Evolutionary conservation across 2,797 vertebrate genomes (phyloP), one percentile per base, ranked within the genome.

Genomic region (Mormyrops attenuatus): DNA sequence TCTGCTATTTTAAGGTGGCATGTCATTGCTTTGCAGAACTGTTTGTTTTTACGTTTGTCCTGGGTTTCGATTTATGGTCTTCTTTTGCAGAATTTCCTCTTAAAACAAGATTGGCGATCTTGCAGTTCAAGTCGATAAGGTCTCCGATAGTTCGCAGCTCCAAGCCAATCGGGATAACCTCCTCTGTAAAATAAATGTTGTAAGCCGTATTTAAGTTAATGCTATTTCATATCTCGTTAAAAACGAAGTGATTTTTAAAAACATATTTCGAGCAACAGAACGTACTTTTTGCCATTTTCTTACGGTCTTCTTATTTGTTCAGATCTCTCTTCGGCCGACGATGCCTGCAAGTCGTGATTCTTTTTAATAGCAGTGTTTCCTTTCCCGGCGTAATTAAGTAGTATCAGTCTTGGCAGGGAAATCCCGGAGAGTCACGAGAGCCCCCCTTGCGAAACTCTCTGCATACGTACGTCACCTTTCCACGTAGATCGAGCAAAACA

Each of bases 221-320:
- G 41, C 47, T 8, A 82, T 47, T 9, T 47, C 17, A n/a, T 49
- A 52, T 53, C 47, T 20, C 20, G 11, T 34, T 20, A 44, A n/a
- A 47, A 66, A 66, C 13, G 1, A 6, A 52, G 22, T 52, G 3
- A 17, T 3, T 57, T 9, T 38, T 11, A 49, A 47, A 30, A 88
- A 69, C 77, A 5, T 5, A 60, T 30, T 66, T 73, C 8, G n/a
- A 50, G 7, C 57, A 63, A 30, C 30, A 69, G 2, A 82, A 38
- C 88, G 13, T 89, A 89, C 88, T 89, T 89, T 89, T 89, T 3
- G 88, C 73, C 88, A 89, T 89, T 55, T n/a, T 73, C 9, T 38
- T 57, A 57, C 0, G 22, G 15, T 7, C 49, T 6, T 34, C n/a
- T 26, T 85, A 3, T 44, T n/a, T 11, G 86, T 87, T 55, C 1